phyloP scores from a whole-genome alignment of 1,140 invertebrate genomes.

The Sinella curviseta region DNA sequence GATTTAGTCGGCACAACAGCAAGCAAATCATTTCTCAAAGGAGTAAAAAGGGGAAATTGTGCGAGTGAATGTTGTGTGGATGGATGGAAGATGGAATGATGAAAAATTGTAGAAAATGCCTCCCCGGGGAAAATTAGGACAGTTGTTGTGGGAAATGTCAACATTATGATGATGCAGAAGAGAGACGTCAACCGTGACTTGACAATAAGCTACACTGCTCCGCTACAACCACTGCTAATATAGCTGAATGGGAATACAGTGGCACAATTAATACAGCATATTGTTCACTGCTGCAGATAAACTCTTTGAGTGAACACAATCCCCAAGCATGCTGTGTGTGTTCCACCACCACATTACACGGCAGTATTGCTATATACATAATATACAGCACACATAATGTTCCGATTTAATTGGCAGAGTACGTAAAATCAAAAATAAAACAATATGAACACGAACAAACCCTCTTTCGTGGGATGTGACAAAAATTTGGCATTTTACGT shows the following conservation, averaged over 20 bases:
- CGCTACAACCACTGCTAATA: too few relatives aligned
- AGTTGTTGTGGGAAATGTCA: slow-evolving; percentile 45
- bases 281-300: neutral
- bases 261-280: neutral
- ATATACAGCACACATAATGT: too few relatives aligned
- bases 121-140: slow-evolving; percentile 49
- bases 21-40: too few relatives aligned
- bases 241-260: neutral
- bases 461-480: too few relatives aligned
- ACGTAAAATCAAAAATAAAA: neutral
- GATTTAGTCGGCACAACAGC: too few relatives aligned
- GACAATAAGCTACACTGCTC: slow-evolving; percentile 39
- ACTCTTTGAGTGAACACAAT: too few relatives aligned
- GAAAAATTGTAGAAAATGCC: slow-evolving; percentile 44
- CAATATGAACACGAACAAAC: too few relatives aligned
- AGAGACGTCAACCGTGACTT: slow-evolving; percentile 46
- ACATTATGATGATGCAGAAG: slow-evolving; percentile 48
- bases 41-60: too few relatives aligned
- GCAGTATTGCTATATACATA: too few relatives aligned
- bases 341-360: too few relatives aligned
- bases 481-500: slow-evolving; percentile 6
- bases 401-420: neutral
- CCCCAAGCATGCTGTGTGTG: too few relatives aligned
- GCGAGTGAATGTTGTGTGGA: too few relatives aligned
- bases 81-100: slow-evolving; percentile 47